phyloP scores from a whole-genome alignment of 2,888 invertebrate genomes.

The Achlya flavicornis region DNA sequence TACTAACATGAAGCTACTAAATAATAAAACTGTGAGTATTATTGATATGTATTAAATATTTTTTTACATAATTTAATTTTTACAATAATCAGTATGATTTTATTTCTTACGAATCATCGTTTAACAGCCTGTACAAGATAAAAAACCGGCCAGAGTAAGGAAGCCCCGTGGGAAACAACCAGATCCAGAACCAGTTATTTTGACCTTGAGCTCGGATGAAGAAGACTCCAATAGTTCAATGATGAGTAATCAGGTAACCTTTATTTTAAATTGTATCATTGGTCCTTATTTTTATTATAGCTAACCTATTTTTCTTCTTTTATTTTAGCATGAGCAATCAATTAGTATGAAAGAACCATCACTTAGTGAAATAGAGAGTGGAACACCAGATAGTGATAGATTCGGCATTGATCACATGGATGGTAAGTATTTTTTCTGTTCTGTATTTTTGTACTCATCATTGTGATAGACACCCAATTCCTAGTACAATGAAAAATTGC shows the following conservation, averaged over 20 bases:
- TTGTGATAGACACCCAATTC: too few species aligned
- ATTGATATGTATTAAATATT: too few species aligned
- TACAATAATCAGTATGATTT: neutral
- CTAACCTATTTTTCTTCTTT: slow-evolving; percentile 14
- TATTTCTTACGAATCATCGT: neutral
- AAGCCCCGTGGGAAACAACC: slow-evolving; percentile 80
- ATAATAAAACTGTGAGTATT: slow-evolving; percentile 64
- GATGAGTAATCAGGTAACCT: slow-evolving; percentile 68
- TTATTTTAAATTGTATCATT: slow-evolving; percentile 6
- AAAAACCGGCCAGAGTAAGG: slow-evolving; percentile 74
- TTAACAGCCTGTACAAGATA: slow-evolving; percentile 62
- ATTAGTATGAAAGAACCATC: slow-evolving; percentile 74
- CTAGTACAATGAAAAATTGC: too few species aligned
- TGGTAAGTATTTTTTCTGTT: slow-evolving; percentile 54
- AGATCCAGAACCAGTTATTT: slow-evolving; percentile 87
- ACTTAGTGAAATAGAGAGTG: slow-evolving; percentile 75
- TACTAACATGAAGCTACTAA: slow-evolving; percentile 46
- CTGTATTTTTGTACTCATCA: slow-evolving; percentile 3
- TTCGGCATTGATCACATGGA: slow-evolving; percentile 64
- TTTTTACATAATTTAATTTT: neutral
- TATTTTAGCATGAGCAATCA: slow-evolving; percentile 67
- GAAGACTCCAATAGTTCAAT: slow-evolving; percentile 84
- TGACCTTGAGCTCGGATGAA: slow-evolving; percentile 88
- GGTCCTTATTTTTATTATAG: neutral
- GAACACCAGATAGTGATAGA: slow-evolving; percentile 60